Base-by-base conservation (phyloP, 2,888 invertebrate genomes). In the Drosophila nr. fundita region DNA sequence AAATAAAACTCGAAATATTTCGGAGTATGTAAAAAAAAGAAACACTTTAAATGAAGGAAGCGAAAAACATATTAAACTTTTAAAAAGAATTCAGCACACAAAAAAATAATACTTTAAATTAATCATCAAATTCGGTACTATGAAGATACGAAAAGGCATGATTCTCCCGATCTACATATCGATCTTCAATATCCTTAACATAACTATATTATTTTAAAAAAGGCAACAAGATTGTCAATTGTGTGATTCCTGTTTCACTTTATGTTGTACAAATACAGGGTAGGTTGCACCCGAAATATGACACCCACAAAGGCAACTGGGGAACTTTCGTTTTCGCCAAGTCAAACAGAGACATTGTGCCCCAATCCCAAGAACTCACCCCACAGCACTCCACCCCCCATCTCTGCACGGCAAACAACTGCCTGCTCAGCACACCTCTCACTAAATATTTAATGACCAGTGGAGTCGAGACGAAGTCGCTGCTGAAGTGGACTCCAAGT, bases 361-460 rank as follows among this genome's bases (percentile, higher is more conserved):
- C n/a, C n/a, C 18, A 29, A 4, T 38, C n/a, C 55, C 1, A 32
- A 32, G 4, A 42, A 54, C 57, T 38, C 45, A 32, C 29, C 24
- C 55, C 34, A 5, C 5, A 2, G 10, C n/a, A n/a, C 29, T n/a
- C 27, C 27, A 21, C 29, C 3, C 18, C 27, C 29, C 29, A 27
- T 1, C 50, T 18, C 18, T 10, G 1, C 11, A 0, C n/a, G 10
- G 27, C 30, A 38, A 30, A 42, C 38, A 15, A 34, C 54, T 21
- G 18, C 42, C 29, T 34, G n/a, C 32, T 3, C n/a, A 49, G 32
- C 67, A 52, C 68, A 66, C 68, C 65, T 58, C 73, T 59, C 70
- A 79, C 79, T 90, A 84, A 90, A 91, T 90, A 91, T 90, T 91
- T 90, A 90, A 90, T 91, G 90, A 91, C 91, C 89, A 90, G 55